Conservation (phyloP, 2,888 invertebrate species). For the Nomada ruficornis region DNA sequence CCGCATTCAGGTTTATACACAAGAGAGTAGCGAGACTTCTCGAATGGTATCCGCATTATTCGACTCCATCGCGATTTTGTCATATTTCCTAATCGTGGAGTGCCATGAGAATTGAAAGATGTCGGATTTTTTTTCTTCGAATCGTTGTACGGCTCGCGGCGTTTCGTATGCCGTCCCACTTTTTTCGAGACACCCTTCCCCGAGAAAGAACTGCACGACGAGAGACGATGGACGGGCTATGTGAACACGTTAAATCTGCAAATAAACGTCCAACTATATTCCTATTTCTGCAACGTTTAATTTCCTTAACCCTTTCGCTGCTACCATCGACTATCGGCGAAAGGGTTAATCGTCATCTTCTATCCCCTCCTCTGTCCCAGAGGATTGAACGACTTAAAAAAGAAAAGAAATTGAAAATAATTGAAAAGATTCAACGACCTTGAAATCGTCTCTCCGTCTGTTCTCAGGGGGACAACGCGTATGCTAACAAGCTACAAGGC, state of each 20-base stretch:
- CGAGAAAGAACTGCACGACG: slow-evolving; percentile 43
- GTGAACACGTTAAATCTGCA: neutral
- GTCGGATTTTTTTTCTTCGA: neutral
- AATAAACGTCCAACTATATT: slow-evolving; percentile 6
- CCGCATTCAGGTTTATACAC: neutral
- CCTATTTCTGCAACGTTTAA: neutral
- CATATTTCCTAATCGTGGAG: too few relatives aligned
- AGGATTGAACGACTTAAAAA: neutral
- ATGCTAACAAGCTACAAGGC: slow-evolving; percentile 51
- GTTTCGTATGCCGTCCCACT: slow-evolving; percentile 12
- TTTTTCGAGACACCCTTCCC: slow-evolving; percentile 19
- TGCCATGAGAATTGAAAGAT: too few relatives aligned
- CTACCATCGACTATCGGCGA: neutral
- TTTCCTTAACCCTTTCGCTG: slow-evolving; percentile 12
- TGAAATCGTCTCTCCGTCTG: slow-evolving; percentile 72
- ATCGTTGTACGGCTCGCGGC: neutral
- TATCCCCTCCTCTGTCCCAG: slow-evolving; percentile 19
- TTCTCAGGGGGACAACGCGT: slow-evolving; percentile 74
- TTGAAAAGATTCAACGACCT: slow-evolving; percentile 27
- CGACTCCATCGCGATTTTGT: too few relatives aligned
- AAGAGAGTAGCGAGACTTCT: neutral
- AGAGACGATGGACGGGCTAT: slow-evolving; percentile 61
- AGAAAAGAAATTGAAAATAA: neutral
- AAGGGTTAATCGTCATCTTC: slow-evolving; percentile 13
- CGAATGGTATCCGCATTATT: too few relatives aligned